Conservation (phyloP, 2,797 vertebrate genomes). For the Alosa sapidissima region DNA sequence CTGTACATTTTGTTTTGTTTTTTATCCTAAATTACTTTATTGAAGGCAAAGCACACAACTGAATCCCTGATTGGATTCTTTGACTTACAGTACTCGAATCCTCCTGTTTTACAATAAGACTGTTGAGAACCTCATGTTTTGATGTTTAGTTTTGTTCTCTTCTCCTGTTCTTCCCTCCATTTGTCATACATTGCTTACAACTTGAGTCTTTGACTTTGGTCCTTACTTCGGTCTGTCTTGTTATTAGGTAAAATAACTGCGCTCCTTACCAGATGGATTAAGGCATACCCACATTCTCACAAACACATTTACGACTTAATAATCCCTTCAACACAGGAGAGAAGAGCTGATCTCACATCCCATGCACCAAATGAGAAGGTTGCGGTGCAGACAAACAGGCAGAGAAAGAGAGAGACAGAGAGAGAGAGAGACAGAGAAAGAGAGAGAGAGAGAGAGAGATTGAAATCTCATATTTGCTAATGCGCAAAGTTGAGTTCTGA, state of each 20-base stretch:
- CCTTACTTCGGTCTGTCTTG: neutral
- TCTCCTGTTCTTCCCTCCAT: neutral
- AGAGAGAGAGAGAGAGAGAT: conserved; percentile 29
- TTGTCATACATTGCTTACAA: neutral
- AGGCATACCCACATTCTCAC: neutral
- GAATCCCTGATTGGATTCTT: too few relatives aligned
- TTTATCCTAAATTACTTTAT: neutral
- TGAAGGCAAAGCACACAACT: neutral
- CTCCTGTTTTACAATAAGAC: neutral
- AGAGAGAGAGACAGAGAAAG: conserved; percentile 10
- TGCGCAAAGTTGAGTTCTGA: conserved; percentile 46
- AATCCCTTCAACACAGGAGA: neutral
- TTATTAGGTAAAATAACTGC: neutral
- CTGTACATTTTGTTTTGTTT: neutral
- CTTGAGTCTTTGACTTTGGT: neutral
- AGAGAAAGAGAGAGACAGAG: conserved; percentile 20
- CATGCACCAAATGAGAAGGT: neutral
- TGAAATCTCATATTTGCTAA: conserved; percentile 36
- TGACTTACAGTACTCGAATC: neutral
- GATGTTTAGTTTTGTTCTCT: neutral
- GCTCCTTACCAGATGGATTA: neutral
- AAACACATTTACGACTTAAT: neutral
- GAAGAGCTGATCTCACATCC: neutral
- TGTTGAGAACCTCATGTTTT: neutral
- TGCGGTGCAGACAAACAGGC: conserved; percentile 12